Base-by-base conservation (phyloP, 2,797 vertebrate species). In the Sparus aurata region DNA sequence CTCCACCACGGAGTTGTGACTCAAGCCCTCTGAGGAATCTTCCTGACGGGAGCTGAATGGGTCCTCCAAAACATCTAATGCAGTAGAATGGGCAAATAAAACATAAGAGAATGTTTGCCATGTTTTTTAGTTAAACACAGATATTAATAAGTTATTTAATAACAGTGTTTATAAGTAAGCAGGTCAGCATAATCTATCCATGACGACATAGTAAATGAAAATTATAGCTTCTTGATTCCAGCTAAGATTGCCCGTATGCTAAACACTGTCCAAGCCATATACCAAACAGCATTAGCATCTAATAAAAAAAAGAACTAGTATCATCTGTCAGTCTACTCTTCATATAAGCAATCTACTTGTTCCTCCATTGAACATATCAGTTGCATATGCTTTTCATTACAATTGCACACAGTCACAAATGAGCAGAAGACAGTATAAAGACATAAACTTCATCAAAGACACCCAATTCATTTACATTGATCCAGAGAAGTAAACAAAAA, bases 41-140 rank as follows among this genome's bases (percentile, higher is more conserved):
- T 94, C 93, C n/a, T 94, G 90, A 55, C 22, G 85, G 67, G 91
- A 87, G 76, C 73, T 88, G 83, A 94, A 91, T 0, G 83, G 79
- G 65, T 94, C 93, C 20, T 93, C 87, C 47, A 83, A 88, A 58
- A 84, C 69, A 81, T 95, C 93, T 89, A 85, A 83, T 82, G 65
- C 64, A 68, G 58, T 1, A 50, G 81, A 61, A 72, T 4, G 11
- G 38, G n/a, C 1, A 50, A 73, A 63, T 53, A 3, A 74, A 23
- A n/a, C 23, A 60, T 64, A n/a, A 68, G 5, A 17, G 12, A 75
- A 63, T n/a, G 23, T 34, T 34, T 30, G 5, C 5, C 2, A 5
- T 38, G 17, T 10, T 34, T 71, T 59, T 59, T 4, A 53, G 15
- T 54, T 49, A 25, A 47, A 60, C 6, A 7, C 12, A 34, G 6